Evolutionary conservation across 1,140 invertebrate genomes (phyloP), one percentile per base, ranked within the genome.

Genomic region (Heliconius himera): DNA sequence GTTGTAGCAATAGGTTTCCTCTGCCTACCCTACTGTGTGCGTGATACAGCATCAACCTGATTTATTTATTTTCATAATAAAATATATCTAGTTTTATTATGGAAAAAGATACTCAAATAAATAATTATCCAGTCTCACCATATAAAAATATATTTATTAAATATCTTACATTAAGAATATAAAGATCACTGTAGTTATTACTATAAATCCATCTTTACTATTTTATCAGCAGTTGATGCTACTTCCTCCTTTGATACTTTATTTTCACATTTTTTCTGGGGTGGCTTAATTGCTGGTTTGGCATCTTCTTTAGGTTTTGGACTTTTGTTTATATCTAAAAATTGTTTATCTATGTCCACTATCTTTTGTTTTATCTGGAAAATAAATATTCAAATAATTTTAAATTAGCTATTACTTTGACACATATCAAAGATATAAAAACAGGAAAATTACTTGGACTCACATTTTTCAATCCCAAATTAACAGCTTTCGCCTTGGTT

Each of bases 361-460:
- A 94, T 86, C 82, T 93, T 94, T 78, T 94, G 90, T 81, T 94
- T 93, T 13, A 94, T 90, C 92, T 94, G 86, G 46, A 90, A 91
- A 38, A 81, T 82, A 46, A 29, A 26, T 60, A 26, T 60, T 22
- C 0, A 29, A 16, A 29, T 29, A 11, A 29, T 26, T 29, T 66
- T 9, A 16, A 70, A 51, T 51, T 73, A 85, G 78, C 29, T 70
- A 76, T 4, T 46, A 46, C 41, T 46, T 46, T 46, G 13, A 13
- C 13, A 46, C 18, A 73, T 73, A 60, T 70, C 77, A 6, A 5
- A 76, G 26, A 22, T 56, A 22, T 11, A 13, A 11, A 29, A 66
- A 66, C 26, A 66, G 9, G n/a, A 3, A 26, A n/a, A 66, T 22
- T 22, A 29, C 13, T 29, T 29, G 26, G 3, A 84, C 90, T 90